phyloP scores from a whole-genome alignment of 2,888 invertebrate species.

The Patella pellucida region DNA sequence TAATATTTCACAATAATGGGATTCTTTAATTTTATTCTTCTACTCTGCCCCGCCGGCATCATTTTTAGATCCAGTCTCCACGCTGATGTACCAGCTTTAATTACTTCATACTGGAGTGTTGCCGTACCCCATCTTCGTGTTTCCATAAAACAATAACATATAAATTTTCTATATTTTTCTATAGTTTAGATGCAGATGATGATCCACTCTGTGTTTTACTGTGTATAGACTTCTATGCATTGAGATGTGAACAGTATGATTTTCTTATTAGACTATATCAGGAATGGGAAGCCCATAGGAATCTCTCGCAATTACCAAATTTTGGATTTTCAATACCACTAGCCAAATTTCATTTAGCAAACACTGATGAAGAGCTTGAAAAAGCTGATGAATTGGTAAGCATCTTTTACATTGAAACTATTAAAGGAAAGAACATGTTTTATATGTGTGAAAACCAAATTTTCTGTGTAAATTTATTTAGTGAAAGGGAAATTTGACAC shows the following conservation, averaged over 20 bases:
- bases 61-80: too few species aligned
- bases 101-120: too few species aligned
- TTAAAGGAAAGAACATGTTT: too few species aligned
- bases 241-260: conserved; percentile 80
- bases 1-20: too few species aligned
- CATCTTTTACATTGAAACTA: neutral
- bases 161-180: conserved; percentile 20
- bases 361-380: conserved; percentile 46
- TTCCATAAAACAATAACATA: neutral
- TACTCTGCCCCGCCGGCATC: too few species aligned
- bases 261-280: conserved; percentile 77
- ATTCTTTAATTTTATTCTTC: too few species aligned
- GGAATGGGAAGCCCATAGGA: conserved; percentile 74
- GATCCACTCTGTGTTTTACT: conserved; percentile 74
- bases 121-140: too few species aligned
- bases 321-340: conserved; percentile 86
- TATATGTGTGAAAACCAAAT: too few species aligned
- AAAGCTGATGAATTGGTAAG: conserved; percentile 74
- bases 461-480: too few species aligned
- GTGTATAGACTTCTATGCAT: conserved; percentile 85
- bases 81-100: too few species aligned
- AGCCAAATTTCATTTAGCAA: conserved; percentile 69
- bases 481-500: too few species aligned
- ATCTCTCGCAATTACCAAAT: conserved; percentile 87
- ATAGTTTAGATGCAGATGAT: conserved; percentile 67